Conservation (phyloP, 2,797 vertebrate species). For the Pseudotriccus pelzelni region DNA sequence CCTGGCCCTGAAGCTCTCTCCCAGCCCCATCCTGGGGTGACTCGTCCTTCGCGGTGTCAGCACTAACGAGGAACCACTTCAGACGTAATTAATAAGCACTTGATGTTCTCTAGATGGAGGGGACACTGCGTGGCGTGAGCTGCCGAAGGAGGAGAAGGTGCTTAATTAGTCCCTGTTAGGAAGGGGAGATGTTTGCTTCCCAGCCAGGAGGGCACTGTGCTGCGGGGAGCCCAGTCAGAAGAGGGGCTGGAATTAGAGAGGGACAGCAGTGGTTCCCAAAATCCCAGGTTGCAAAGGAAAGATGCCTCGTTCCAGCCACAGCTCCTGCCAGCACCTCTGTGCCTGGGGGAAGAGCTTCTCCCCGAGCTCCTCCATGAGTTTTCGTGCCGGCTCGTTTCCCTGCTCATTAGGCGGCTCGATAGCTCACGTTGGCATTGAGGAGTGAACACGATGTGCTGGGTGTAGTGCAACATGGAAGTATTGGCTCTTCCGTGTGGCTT, state of each 20-base stretch:
- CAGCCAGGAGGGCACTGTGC: neutral
- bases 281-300: neutral
- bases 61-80: conserved; percentile 39
- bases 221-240: fast-evolving
- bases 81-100: conserved; percentile 51
- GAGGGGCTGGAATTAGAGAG: neutral
- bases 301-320: neutral
- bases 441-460: fast-evolving
- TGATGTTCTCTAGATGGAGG: neutral
- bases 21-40: neutral
- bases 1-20: neutral
- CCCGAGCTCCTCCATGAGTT: neutral
- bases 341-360: neutral
- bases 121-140: conserved; percentile 4
- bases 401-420: neutral
- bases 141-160: neutral
- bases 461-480: neutral
- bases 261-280: fast-evolving
- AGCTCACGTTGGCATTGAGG: fast-evolving
- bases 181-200: neutral
- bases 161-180: neutral
- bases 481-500: fast-evolving
- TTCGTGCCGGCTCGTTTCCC: fast-evolving
- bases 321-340: neutral
- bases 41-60: neutral